phyloP scores from a whole-genome alignment of 2,113 vertebrate species.

The Corythaixoides concolor region DNA sequence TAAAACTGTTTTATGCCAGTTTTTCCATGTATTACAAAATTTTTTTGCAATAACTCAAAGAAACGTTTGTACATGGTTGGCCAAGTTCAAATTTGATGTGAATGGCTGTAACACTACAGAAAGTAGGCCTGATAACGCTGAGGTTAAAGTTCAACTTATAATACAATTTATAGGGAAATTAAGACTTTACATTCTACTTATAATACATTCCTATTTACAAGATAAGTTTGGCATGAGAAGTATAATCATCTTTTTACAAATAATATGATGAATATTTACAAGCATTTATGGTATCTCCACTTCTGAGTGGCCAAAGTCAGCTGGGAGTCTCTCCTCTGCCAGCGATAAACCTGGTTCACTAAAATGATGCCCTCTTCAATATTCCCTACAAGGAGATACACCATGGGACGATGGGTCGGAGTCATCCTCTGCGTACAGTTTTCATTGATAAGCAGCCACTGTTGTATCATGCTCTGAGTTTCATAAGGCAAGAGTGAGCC shows the following conservation, averaged over 20 bases:
- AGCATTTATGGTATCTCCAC: constrained; percentile 87
- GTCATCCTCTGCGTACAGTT: constrained; percentile 75
- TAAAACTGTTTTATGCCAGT: neutral
- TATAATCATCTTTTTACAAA: constrained; percentile 21
- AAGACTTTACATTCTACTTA: constrained; percentile 48
- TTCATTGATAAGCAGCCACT: constrained; percentile 88
- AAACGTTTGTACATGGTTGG: neutral
- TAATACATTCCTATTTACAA: constrained; percentile 69
- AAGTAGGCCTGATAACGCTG: neutral
- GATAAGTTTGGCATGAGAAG: neutral
- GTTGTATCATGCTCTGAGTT: constrained; percentile 80
- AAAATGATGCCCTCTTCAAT: constrained; percentile 73
- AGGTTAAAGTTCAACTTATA: neutral
- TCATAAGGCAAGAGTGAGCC: constrained; percentile 83
- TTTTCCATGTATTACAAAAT: neutral
- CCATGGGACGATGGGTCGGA: constrained; percentile 72
- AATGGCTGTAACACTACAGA: neutral
- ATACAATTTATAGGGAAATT: neutral
- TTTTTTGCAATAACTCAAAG: neutral
- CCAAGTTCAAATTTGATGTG: neutral
- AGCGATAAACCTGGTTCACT: constrained; percentile 80
- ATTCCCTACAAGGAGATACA: constrained; percentile 82
- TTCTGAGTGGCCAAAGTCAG: constrained; percentile 80
- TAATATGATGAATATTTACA: constrained; percentile 30
- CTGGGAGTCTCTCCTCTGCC: constrained; percentile 83